Percentiles rank a stretch among this genome's conserved stretches.
Conservation (phyloP, 2,888 invertebrate species). For the Clepsis dumicolana region DNA sequence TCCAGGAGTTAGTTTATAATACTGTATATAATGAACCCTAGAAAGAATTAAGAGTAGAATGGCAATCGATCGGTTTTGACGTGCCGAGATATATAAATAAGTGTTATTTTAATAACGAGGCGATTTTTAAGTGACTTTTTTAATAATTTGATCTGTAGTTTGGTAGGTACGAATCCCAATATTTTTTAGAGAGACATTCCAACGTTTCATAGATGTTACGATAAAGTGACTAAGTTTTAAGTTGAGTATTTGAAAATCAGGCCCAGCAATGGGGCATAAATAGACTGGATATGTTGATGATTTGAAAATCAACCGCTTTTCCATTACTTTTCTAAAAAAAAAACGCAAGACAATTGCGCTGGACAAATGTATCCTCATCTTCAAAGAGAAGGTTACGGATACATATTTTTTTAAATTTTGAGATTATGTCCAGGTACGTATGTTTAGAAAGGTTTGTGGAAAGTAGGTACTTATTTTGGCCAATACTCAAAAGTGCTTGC, state of each 20-base stretch:
- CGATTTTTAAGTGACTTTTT: background rate
- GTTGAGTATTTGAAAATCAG: too few species aligned
- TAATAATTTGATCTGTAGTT: background rate
- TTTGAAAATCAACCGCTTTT: background rate
- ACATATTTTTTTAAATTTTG: too few species aligned
- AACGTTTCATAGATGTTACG: background rate
- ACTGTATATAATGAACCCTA: conserved; percentile 74
- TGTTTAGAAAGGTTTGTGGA: too few species aligned
- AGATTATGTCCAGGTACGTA: too few species aligned
- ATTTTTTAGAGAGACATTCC: conserved; percentile 1
- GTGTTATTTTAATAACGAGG: background rate
- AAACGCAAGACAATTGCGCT: too few species aligned
- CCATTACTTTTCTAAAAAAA: too few species aligned
- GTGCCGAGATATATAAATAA: background rate
- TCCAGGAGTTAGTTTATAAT: conserved; percentile 80
- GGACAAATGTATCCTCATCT: too few species aligned
- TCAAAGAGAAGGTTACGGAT: too few species aligned
- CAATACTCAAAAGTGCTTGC: background rate
- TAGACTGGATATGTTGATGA: too few species aligned
- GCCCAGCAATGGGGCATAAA: too few species aligned
- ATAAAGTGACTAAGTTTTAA: background rate
- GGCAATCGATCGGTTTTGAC: background rate
- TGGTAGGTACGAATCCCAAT: background rate
- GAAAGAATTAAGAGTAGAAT: background rate
- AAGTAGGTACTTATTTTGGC: too few species aligned